A percentile compares a stretch with the other conserved stretches of the same genome.
Evolutionary conservation across 2,113 vertebrate species (phyloP).

Genomic region (Ictalurus punctatus): DNA sequence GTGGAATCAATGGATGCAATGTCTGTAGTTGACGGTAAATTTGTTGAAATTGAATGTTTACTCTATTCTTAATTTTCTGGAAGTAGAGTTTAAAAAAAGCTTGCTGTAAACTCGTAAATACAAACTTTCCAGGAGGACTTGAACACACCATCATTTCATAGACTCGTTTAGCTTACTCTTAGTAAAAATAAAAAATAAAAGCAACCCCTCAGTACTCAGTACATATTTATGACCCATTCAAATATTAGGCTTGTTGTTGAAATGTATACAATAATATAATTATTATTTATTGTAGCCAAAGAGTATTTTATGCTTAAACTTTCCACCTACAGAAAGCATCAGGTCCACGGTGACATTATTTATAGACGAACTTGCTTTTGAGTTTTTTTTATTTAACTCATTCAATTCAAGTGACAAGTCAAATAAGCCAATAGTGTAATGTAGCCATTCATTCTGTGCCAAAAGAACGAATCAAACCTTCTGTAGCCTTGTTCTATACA

Average conservation of each 20-base stretch:
- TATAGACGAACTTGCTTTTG: neutral
- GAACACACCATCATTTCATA: neutral
- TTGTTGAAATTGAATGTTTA: too few relatives aligned
- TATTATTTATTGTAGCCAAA: neutral
- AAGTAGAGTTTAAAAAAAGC: too few relatives aligned
- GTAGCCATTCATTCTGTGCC: neutral
- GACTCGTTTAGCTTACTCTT: neutral
- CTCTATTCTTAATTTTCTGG: too few relatives aligned
- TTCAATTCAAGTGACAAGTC: neutral
- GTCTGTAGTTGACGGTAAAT: too few relatives aligned
- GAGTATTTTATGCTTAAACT: neutral
- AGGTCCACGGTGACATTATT: neutral
- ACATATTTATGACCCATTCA: neutral
- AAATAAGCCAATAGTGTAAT: neutral
- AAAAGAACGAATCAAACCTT: neutral
- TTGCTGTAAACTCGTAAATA: too few relatives aligned
- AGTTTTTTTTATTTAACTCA: neutral
- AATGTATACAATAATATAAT: neutral
- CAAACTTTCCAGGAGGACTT: too few relatives aligned
- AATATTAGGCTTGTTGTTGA: neutral
- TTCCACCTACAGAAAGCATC: neutral
- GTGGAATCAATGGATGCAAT: too few relatives aligned
- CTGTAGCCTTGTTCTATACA: neutral
- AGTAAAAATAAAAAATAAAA: neutral
- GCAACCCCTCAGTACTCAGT: neutral